Evolutionary conservation across 2,888 invertebrate genomes (phyloP), one percentile per base, ranked within the genome.

Genomic region (Yponomeuta sedellus): DNA sequence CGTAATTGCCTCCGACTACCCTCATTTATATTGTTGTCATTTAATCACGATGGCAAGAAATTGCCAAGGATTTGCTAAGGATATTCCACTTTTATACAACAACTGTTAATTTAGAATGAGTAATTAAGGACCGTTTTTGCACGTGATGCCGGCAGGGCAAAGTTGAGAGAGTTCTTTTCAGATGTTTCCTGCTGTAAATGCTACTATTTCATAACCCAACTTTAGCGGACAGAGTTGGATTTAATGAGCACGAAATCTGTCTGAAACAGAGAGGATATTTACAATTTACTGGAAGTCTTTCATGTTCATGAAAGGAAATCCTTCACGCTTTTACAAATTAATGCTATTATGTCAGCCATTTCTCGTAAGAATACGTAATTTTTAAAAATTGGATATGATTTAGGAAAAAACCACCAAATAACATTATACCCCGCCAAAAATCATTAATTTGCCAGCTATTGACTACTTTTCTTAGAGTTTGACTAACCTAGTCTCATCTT

Each of bases 11-110:
- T 39, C 22, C 10, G 63, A 44, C 63, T 44, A 6, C 79, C 77
- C 80, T 86, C 86, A 84, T 82, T 84, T 83, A 81, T 85, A 85
- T 80, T 78, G 80, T 74, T 77, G 77, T 75, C 85, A 77, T 78
- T 85, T 85, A 83, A 83, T 86, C 85, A 81, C 77, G 68, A 68
- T 69, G 65, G 67, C 11, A 59, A 22, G 67, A 63, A 68, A 66
- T 66, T 64, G 67, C 68, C 64, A 66, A 66, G 64, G 66, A 63
- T 44, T 39, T 34, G 40, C 63, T 52, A 40, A 16, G 22, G 44
- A 63, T 40, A 10, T 40, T 2, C 10, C 20, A 28, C 61, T 28
- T 12, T 16, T 61, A 34, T 34, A 34, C 59, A 25, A 61, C 16
- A 28, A 61, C 61, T 61, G 61, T 61, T 61, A 28, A 61, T 61